Percentiles rank a stretch among this genome's conserved stretches.
These are phyloP conservation scores for Sinosuthora webbiana DNA, from an alignment of 2,113 vertebrate genomes.

Conservation along the genomic window DNA sequence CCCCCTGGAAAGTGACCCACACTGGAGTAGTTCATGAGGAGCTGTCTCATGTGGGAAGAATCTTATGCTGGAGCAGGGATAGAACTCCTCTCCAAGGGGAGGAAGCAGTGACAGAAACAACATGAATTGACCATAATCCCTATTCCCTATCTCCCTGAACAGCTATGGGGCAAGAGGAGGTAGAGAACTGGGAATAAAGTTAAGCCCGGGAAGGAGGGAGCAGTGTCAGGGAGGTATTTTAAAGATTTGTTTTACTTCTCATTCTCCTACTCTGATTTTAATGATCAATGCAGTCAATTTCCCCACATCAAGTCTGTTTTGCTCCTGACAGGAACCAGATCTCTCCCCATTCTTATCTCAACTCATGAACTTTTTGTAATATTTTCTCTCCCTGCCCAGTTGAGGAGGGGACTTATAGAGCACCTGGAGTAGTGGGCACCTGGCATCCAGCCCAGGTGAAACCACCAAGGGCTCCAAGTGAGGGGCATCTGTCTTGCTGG, in stretches of 20 bases:
- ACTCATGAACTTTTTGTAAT: neutral
- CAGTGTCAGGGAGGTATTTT: neutral
- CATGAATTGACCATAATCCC: fast-evolving
- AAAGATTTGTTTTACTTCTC: neutral
- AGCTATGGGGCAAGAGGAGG: neutral
- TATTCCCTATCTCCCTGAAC: neutral
- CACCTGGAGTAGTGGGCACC: neutral
- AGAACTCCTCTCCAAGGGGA: neutral
- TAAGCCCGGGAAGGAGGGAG: neutral
- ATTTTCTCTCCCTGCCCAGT: neutral
- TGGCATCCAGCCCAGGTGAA: neutral
- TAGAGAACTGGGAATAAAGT: neutral
- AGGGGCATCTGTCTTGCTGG: neutral
- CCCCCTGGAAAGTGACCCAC: neutral
- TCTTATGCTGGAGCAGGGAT: too few relatives aligned
- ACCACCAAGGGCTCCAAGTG: neutral
- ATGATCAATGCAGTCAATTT: neutral
- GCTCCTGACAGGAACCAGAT: neutral
- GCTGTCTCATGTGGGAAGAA: neutral
- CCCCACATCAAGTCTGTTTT: neutral
- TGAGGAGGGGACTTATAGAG: neutral
- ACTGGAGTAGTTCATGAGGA: neutral
- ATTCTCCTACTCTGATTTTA: neutral
- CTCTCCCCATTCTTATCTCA: neutral
- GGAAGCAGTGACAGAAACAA: neutral